Conservation (phyloP, 2,797 vertebrate genomes). For the Hydrophis major region DNA sequence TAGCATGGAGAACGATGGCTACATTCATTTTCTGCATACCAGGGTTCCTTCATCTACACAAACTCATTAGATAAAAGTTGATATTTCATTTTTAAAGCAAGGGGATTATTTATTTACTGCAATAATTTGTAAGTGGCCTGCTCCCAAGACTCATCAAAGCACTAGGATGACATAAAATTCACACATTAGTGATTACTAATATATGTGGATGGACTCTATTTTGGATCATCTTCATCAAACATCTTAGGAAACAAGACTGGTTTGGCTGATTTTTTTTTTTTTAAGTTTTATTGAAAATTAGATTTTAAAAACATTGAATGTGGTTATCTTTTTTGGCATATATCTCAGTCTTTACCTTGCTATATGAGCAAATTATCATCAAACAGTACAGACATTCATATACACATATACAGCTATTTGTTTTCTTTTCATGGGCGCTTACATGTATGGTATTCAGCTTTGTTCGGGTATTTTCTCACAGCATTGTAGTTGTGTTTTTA, state of each 20-base stretch:
- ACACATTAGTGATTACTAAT: not conserved
- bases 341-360: no score
- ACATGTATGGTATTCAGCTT: no score
- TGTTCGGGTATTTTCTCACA: no score
- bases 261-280: not conserved
- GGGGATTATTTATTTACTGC: not conserved
- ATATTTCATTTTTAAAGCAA: not conserved
- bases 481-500: no score
- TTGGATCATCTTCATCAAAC: not conserved
- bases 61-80: not conserved
- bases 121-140: not conserved
- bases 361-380: no score
- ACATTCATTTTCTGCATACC: not conserved
- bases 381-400: no score
- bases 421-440: no score
- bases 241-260: not conserved
- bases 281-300: no score
- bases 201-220: not conserved
- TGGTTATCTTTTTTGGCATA: no score
- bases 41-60: not conserved
- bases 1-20: not conserved
- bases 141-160: not conserved
- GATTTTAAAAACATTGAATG: no score
- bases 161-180: not conserved
- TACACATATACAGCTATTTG: no score